These are phyloP conservation scores for Sarcophaga rosellei DNA, from an alignment of 2,888 invertebrate species.

Conservation along the genomic window DNA sequence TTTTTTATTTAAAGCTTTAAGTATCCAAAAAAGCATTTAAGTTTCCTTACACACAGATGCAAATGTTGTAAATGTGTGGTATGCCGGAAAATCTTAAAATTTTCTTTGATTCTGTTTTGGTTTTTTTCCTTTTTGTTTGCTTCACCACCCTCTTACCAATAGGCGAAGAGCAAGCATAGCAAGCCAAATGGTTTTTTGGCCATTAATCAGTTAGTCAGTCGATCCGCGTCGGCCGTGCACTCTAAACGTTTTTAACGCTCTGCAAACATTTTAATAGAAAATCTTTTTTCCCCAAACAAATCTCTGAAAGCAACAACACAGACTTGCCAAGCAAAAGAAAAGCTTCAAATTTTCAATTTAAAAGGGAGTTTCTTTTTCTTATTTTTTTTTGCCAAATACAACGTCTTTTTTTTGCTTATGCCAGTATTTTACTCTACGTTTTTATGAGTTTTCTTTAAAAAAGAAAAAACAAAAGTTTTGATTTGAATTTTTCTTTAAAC, in stretches of 20 bases:
- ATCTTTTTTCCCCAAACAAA: background rate
- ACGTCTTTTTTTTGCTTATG: conserved; percentile 37
- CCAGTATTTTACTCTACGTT: conserved; percentile 21
- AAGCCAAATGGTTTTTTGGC: conserved; percentile 3
- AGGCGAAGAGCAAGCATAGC: background rate
- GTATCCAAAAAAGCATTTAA: background rate
- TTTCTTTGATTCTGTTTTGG: background rate
- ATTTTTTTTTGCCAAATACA: conserved; percentile 22
- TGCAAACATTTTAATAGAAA: conserved; percentile 30
- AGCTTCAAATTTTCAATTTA: background rate
- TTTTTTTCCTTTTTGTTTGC: conserved; percentile 4
- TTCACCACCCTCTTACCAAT: conserved; percentile 25
- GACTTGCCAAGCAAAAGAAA: background rate
- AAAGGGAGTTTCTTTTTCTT: conserved; percentile 8
- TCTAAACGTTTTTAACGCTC: conserved; percentile 61
- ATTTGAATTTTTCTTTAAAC: background rate
- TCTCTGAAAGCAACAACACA: background rate
- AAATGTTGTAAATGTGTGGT: background rate
- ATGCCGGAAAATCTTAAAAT: background rate
- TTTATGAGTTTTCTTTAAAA: conserved; percentile 14
- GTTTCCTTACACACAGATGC: background rate
- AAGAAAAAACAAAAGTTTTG: background rate
- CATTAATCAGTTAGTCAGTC: conserved; percentile 73
- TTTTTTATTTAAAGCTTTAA: conserved; percentile 15
- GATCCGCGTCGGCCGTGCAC: conserved; percentile 81